Base-by-base conservation (phyloP, 1,140 invertebrate species). In the Drosophila pectinifera region DNA sequence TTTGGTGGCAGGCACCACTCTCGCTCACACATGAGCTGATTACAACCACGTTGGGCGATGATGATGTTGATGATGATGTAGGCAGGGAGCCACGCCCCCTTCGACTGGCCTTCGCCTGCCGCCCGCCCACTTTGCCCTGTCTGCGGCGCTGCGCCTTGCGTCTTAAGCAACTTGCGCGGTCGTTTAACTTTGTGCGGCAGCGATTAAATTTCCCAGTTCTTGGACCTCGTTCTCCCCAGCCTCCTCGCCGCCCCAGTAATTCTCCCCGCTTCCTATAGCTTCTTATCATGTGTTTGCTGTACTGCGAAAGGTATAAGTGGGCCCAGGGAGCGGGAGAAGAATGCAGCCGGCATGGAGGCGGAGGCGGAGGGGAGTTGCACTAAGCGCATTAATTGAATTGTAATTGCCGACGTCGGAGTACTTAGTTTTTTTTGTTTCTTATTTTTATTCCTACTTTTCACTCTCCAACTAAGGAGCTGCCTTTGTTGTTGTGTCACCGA, bases 301-400 rank as follows among this genome's bases (percentile, higher is more conserved):
- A 73, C 83, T 76, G 83, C 54, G 78, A 76, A 78, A 70, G 45
- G 43, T 48, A 67, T 48, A 67, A 67, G 64, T 67, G 64, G 64
- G 34, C n/a, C 22, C 13, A 16, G 16, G 24, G 18, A 13, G 51
- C 7, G 13, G 63, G 58, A 6, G 24, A 65, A 48, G 59, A 67
- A 65, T 63, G 42, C 59, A 38, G 39, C 18, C 13, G 31, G n/a
- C 46, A 26, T 5, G 22, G 5, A 11, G 64, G 45, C 36, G 49
- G 49, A 74, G 49, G 51, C 43, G 61, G 79, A 77, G n/a, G n/a
- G n/a, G n/a, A n/a, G n/a, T 89, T 65, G 75, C 83, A 69, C 65
- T 88, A 83, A 88, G 84, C 84, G 83, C 84, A 83, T 88, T 88
- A 88, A 88, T 88, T 88, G 83, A 88, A 88, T 88, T 88, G 83